Evolutionary conservation across 2,797 vertebrate genomes (phyloP).

Genomic region (Pogoniulus pusillus): DNA sequence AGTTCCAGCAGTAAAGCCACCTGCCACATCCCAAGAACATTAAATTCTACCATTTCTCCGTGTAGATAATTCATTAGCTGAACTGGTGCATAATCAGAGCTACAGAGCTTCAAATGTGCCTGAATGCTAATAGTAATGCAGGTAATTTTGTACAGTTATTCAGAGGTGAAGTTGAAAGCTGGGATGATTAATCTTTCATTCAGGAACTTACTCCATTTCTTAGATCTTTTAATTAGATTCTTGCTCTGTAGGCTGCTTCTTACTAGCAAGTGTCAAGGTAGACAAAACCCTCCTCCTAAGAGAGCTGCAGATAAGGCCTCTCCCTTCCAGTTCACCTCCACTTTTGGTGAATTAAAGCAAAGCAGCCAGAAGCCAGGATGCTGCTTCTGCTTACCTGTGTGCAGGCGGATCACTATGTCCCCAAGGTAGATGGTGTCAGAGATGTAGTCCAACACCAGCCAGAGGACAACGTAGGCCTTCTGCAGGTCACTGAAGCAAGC

Average conservation of each 20-base stretch:
- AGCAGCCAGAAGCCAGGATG: neutral
- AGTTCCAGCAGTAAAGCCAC: neutral
- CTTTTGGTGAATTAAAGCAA: neutral
- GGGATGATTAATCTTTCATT: constrained; percentile 50
- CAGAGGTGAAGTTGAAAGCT: constrained; percentile 51
- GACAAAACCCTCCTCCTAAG: neutral
- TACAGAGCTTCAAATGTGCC: constrained; percentile 4
- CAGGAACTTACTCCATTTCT: constrained; percentile 18
- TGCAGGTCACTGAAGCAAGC: constrained; percentile 93
- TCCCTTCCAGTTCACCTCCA: neutral
- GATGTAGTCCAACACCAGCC: constrained; percentile 92
- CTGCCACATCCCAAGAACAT: neutral
- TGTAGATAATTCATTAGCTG: constrained; percentile 46
- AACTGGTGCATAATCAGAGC: constrained; percentile 34
- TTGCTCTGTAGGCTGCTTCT: neutral
- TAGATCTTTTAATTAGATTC: constrained; percentile 37
- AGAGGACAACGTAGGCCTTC: constrained; percentile 83
- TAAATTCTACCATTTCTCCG: constrained; percentile 14
- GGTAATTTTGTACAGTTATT: constrained; percentile 52
- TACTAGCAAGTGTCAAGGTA: neutral
- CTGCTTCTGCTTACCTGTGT: constrained; percentile 83
- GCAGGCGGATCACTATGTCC: constrained; percentile 87
- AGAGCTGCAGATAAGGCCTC: neutral
- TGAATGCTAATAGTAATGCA: constrained; percentile 16
- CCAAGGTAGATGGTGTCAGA: constrained; percentile 87